These are phyloP conservation scores for Lutjanus erythropterus DNA, from an alignment of 2,113 vertebrate genomes.

Conservation along the genomic window DNA sequence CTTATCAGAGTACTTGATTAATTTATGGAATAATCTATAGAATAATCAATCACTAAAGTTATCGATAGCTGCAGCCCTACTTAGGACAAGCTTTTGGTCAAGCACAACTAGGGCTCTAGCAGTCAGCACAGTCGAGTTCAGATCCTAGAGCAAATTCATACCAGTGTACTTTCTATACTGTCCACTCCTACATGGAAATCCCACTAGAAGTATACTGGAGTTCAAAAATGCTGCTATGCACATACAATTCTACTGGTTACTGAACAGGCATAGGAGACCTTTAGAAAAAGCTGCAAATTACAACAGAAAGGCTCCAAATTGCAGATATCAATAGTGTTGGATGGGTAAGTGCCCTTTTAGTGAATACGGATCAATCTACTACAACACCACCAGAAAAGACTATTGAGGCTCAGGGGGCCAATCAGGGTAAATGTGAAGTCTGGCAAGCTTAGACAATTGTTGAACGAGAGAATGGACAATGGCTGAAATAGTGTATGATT, in stretches of 20 bases:
- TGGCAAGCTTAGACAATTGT: conserved; percentile 21
- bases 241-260: not conserved
- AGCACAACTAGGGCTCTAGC: too few species aligned
- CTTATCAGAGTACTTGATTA: too few species aligned
- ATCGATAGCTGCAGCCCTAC: too few species aligned
- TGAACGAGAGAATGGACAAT: conserved; percentile 18
- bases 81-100: too few species aligned
- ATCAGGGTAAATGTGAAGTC: conserved; percentile 30
- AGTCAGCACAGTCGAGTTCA: too few species aligned
- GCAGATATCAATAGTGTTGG: conserved; percentile 11
- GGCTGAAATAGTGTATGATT: conserved; percentile 6
- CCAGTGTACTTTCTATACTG: too few species aligned
- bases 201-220: not conserved
- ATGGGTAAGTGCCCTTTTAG: conserved; percentile 14
- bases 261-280: conserved; percentile 9
- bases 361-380: conserved; percentile 8
- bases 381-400: conserved; percentile 18
- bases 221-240: not conserved
- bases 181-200: too few species aligned
- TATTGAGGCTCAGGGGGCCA: conserved; percentile 18
- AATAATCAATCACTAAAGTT: too few species aligned
- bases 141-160: too few species aligned
- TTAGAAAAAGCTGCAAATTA: conserved; percentile 24
- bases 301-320: conserved; percentile 13
- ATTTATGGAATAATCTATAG: too few species aligned